Evolutionary conservation across 2,113 vertebrate genomes (phyloP), one percentile per base, ranked within the genome.

Genomic region (Sorex fumeus): DNA sequence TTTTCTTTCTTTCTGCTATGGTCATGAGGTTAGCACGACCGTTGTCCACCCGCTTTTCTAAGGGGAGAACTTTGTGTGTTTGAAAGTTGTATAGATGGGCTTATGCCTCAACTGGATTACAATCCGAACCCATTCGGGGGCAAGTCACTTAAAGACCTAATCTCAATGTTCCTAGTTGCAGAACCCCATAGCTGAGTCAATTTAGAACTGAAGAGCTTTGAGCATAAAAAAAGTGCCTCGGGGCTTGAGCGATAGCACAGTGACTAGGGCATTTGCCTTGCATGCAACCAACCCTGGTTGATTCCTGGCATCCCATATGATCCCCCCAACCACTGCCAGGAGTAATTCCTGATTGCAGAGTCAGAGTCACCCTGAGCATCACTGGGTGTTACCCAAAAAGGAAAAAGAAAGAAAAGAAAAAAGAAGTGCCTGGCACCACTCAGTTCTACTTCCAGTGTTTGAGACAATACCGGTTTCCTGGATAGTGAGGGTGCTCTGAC

Each of bases 91-190:
- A 4, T 23, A 6, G 34, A 47, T 9, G 45, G 23, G 27, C 30
- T 13, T 72, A 23, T 11, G 15, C 28, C 19, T 53, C 77, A 30
- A 75, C 75, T 67, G 30, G n/a, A 82, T 79, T 30, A 40, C 16
- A 93, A 9, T 25, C 74, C 69, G 90, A 93, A 50, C 10, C 57
- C 57, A 60, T 23, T 60, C 21, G 19, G 57, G 57, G 6, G 57
- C 15, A 60, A 60, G 18, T 23, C 19, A 23, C 57, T 60, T 23
- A 21, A 60, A 60, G 34, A 60, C 3, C 16, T 72, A 23, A 94
- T 87, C 84, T 71, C 84, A 94, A n/a, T 78, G 25, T 19, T 78
- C 34, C 74, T 88, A 47, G 43, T 32, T n/a, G 0, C 74, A 53
- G 53, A 72, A 81, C 18, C 18, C 25, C 40, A 11, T 40, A 40